These are phyloP conservation scores for Tragulus kanchil DNA, from an alignment of 2,113 vertebrate species.

Conservation along the genomic window DNA sequence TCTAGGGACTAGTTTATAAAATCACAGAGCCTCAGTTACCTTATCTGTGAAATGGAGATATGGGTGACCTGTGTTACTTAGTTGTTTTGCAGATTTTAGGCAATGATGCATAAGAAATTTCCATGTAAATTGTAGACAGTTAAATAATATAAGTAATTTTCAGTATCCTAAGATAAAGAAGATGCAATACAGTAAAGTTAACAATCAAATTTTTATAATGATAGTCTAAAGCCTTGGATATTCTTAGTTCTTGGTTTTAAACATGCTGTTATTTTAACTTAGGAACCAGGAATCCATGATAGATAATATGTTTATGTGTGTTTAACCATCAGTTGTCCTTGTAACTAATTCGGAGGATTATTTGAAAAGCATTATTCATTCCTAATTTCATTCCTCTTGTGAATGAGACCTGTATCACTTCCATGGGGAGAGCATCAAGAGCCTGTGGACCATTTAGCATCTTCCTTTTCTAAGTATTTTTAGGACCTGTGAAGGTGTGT, in stretches of 20 bases:
- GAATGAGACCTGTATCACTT: not conserved
- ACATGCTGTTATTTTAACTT: not conserved
- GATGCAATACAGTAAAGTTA: not conserved
- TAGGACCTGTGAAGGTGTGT: not conserved
- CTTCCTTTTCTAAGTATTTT: not conserved
- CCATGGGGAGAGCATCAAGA: not conserved
- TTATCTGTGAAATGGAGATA: not conserved
- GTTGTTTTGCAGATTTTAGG: not conserved
- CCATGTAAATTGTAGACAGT: not conserved
- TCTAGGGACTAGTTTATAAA: not conserved
- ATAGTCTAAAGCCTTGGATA: not conserved
- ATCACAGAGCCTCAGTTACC: not conserved
- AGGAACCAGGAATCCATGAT: not conserved
- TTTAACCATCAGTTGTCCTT: slow-evolving; percentile 10
- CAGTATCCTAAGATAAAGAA: not conserved
- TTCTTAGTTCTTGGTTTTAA: not conserved
- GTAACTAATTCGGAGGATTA: not conserved
- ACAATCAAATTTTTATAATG: not conserved
- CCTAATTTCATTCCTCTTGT: not conserved
- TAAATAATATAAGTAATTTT: not conserved
- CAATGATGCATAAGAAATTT: not conserved
- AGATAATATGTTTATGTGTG: not conserved
- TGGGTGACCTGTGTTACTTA: not conserved
- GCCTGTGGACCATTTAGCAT: not conserved
- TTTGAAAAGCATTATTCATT: slow-evolving; percentile 27